Evolutionary conservation across 2,888 invertebrate species (phyloP).

Genomic region (Apotomis betuletana): DNA sequence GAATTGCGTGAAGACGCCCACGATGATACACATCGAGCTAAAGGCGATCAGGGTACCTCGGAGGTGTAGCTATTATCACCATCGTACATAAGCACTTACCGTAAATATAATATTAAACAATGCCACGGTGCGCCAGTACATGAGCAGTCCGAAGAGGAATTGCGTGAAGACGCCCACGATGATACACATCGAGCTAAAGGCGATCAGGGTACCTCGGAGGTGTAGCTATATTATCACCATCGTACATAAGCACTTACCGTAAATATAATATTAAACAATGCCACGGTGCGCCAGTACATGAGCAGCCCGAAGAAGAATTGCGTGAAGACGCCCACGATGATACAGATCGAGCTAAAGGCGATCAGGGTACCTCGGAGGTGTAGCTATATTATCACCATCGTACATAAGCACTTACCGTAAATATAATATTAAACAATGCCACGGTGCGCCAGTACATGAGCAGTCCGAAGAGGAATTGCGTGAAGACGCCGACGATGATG

Average conservation of each 20-base stretch:
- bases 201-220: slow-evolving; percentile 88
- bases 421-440: slow-evolving; percentile 86
- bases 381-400: slow-evolving; percentile 86
- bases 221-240: slow-evolving; percentile 93
- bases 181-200: slow-evolving; percentile 84
- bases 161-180: slow-evolving; percentile 89
- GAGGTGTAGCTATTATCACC: no score
- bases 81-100: slow-evolving; percentile 50
- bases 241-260: slow-evolving; percentile 91
- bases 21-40: slow-evolving; percentile 76
- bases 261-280: slow-evolving; percentile 86
- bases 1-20: no score
- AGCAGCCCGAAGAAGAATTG: slow-evolving; percentile 90
- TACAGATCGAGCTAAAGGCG: slow-evolving; percentile 84
- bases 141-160: slow-evolving; percentile 88
- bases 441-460: slow-evolving; percentile 88
- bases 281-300: slow-evolving; percentile 88
- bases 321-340: slow-evolving; percentile 87
- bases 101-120: slow-evolving; percentile 87
- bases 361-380: slow-evolving; percentile 89
- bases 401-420: slow-evolving; percentile 74
- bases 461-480: slow-evolving; percentile 89
- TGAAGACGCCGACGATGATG: slow-evolving; percentile 89
- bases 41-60: slow-evolving; percentile 67
- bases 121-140: slow-evolving; percentile 89